Evolutionary conservation across 2,888 invertebrate species (phyloP).

Genomic region (Griposia aprilina): DNA sequence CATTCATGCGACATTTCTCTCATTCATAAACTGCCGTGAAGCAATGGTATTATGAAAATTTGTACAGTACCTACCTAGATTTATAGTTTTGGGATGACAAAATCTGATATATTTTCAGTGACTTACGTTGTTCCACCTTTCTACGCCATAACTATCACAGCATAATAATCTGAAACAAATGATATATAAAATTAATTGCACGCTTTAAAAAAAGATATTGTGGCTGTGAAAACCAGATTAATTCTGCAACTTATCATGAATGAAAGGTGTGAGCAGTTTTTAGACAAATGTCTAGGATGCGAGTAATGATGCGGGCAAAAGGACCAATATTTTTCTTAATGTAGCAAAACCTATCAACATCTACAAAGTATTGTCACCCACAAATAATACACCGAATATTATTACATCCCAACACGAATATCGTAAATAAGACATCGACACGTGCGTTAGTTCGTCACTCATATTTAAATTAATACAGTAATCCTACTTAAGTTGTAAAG

Average conservation of each 20-base stretch:
- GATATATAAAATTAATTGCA: slow-evolving; percentile 7
- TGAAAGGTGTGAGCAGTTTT: neutral
- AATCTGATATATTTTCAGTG: neutral
- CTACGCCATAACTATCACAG: slow-evolving; percentile 76
- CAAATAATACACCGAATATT: slow-evolving; percentile 30
- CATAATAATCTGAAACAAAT: slow-evolving; percentile 76
- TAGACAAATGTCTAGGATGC: neutral
- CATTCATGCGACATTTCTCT: neutral
- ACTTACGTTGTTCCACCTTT: slow-evolving; percentile 79
- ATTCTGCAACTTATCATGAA: neutral
- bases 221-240: neutral
- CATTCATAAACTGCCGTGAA: neutral
- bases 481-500: slow-evolving; percentile 63
- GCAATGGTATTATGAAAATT: neutral
- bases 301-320: neutral
- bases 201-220: neutral
- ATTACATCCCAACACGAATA: slow-evolving; percentile 55
- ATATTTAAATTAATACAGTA: slow-evolving; percentile 70
- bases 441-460: slow-evolving; percentile 59
- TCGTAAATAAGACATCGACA: slow-evolving; percentile 59
- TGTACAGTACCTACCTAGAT: neutral
- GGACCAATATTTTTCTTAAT: slow-evolving; percentile 17
- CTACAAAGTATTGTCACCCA: slow-evolving; percentile 24
- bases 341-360: slow-evolving; percentile 1
- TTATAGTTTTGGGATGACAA: neutral